Evolutionary conservation across 2,888 invertebrate species (phyloP).

Genomic region (Pteria penguin): DNA sequence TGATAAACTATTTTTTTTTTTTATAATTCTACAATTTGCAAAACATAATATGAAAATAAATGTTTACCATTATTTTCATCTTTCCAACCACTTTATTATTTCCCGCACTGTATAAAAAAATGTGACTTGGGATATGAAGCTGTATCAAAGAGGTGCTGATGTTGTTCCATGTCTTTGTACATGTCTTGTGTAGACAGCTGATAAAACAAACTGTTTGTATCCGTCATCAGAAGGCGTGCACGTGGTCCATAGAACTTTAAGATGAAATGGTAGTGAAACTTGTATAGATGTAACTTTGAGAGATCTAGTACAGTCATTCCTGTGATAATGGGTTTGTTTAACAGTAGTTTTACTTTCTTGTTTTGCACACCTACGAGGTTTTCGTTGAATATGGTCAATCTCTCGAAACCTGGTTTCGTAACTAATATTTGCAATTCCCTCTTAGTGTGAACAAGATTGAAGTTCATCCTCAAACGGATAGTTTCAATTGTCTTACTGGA

Average conservation of each 20-base stretch:
- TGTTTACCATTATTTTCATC: too few species aligned
- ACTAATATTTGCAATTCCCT: not conserved
- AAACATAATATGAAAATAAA: too few species aligned
- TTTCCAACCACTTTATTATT: too few species aligned
- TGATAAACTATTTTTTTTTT: too few species aligned
- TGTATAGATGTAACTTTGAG: constrained; percentile 6
- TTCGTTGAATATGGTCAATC: constrained; percentile 4
- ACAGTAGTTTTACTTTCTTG: constrained; percentile 11
- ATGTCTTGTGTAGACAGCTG: too few species aligned
- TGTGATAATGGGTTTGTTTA: constrained; percentile 9
- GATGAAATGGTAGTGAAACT: constrained; percentile 16
- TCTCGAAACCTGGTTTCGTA: constrained; percentile 6
- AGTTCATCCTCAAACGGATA: constrained; percentile 1
- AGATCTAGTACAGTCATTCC: constrained; percentile 7
- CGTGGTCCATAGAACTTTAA: not conserved
- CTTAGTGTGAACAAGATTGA: constrained; percentile 2
- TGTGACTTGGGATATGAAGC: too few species aligned
- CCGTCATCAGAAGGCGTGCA: constrained; percentile 4
- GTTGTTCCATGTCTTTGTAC: too few species aligned
- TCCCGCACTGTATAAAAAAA: too few species aligned
- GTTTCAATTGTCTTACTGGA: constrained; percentile 17
- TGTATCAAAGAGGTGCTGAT: too few species aligned
- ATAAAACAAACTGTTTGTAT: constrained; percentile 13
- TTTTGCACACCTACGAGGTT: constrained; percentile 12
- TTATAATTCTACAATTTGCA: too few species aligned